These are phyloP conservation scores for Glaucidium brasilianum DNA, from an alignment of 2,113 vertebrate genomes.

Conservation along the genomic window DNA sequence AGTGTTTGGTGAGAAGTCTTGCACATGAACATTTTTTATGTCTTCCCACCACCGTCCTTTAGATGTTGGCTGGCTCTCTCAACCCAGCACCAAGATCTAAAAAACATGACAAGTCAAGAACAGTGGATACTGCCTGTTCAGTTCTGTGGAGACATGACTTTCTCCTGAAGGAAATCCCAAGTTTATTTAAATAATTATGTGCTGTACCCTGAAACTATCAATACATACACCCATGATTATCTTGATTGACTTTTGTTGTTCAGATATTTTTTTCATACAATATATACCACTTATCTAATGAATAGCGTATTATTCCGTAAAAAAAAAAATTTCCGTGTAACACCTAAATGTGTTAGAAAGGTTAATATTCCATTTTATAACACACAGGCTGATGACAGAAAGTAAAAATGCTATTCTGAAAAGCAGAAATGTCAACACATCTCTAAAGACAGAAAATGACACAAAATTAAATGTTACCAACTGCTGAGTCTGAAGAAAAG, in stretches of 20 bases:
- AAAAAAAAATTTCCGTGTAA: slow-evolving; percentile 45
- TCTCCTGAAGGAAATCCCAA: neutral
- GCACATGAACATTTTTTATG: neutral
- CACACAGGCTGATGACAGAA: slow-evolving; percentile 37
- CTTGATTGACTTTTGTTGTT: slow-evolving; percentile 38
- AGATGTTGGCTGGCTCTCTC: neutral
- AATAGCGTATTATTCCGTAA: slow-evolving; percentile 22
- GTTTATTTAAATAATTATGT: slow-evolving; percentile 9
- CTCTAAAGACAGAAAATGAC: slow-evolving; percentile 71
- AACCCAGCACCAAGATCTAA: neutral
- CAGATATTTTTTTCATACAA: neutral
- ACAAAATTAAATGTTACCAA: slow-evolving; percentile 75
- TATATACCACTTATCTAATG: slow-evolving; percentile 43
- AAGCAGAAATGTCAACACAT: slow-evolving; percentile 73
- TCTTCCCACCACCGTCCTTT: neutral
- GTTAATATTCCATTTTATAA: slow-evolving; percentile 71
- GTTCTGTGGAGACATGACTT: neutral
- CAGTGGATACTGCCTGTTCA: neutral
- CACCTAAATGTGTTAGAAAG: slow-evolving; percentile 57
- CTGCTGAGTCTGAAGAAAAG: slow-evolving; percentile 44
- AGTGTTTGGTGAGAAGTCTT: neutral
- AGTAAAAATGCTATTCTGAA: slow-evolving; percentile 54
- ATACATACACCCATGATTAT: neutral
- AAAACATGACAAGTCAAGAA: fast-evolving
- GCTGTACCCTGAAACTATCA: slow-evolving; percentile 4